Base-by-base conservation (phyloP, 1,140 invertebrate species). In the Drosophila leontia region DNA sequence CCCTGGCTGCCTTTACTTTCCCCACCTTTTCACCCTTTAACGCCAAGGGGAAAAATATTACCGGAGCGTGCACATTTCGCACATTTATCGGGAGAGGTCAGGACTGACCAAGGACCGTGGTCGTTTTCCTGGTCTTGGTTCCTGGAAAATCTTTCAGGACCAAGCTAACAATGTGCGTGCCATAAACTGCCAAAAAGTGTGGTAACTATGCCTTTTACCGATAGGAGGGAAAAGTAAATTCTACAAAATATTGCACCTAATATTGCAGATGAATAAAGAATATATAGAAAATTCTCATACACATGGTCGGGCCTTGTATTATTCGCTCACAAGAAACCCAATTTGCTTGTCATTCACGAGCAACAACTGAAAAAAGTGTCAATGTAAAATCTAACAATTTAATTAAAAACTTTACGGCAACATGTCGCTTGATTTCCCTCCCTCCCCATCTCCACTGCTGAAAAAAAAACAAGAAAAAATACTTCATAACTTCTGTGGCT, bases 351-450 rank as follows among this genome's bases (percentile, higher is more conserved):
- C 69, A 72, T 50, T 74, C 39, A 26, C 13, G 32, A 72, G 48
- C 48, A 74, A 60, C 70, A 60, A 74, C 70, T 50, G 55, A 37
- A 55, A 60, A 60, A 80, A 81, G 64, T 61, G 78, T 42, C 61
- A 68, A 87, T 83, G 80, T 88, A 90, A 85, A 90, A 90, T 77
- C 78, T 59, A 85, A 76, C 60, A 90, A 90, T 90, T 90, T 90
- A 90, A 90, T 90, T 90, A 90, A 90, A 88, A 90, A 90, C 81
- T 90, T 90, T 91, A 82, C 81, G 78, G 83, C 82, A 90, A 85
- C 82, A 82, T 85, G 85, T 85, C 79, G 70, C 65, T 80, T 35
- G 48, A 68, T 44, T 68, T 12, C 45, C 48, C 37, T 2, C 0
- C 48, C 26, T 23, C 7, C 19, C 12, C 19, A 34, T 11, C 32